Conservation (phyloP, 2,888 invertebrate genomes). For the Rhorus exstirpatorius region DNA sequence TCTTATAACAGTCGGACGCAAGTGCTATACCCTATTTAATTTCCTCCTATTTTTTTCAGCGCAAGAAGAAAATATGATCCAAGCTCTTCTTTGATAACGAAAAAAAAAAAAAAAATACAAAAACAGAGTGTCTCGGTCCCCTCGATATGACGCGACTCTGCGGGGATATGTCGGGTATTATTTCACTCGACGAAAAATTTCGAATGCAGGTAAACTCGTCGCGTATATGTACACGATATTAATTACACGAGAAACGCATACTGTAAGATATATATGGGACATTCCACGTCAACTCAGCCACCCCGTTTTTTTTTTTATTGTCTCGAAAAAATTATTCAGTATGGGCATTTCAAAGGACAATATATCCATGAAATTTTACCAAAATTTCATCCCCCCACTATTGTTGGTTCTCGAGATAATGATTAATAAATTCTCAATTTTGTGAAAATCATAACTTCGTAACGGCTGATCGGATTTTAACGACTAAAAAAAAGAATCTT, state of each 20-base stretch:
- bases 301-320: no score
- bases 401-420: no score
- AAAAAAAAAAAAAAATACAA: conserved; percentile 41
- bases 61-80: conserved; percentile 4
- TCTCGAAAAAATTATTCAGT: no score
- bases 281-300: no score
- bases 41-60: background rate
- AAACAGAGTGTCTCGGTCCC: no score
- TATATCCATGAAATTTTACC: no score
- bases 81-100: conserved; percentile 20
- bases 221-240: conserved; percentile 12
- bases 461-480: no score
- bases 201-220: conserved; percentile 10
- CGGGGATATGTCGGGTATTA: conserved; percentile 21
- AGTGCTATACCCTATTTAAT: conserved; percentile 6
- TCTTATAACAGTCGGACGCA: conserved; percentile 21
- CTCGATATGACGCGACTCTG: conserved; percentile 34
- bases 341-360: no score
- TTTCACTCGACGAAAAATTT: conserved; percentile 20
- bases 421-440: no score
- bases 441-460: no score
- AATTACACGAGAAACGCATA: conserved; percentile 5
- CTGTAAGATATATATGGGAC: no score
- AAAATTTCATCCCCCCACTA: background rate
- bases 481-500: no score